Conservation (phyloP, 2,797 vertebrate species). For the Todus mexicanus region DNA sequence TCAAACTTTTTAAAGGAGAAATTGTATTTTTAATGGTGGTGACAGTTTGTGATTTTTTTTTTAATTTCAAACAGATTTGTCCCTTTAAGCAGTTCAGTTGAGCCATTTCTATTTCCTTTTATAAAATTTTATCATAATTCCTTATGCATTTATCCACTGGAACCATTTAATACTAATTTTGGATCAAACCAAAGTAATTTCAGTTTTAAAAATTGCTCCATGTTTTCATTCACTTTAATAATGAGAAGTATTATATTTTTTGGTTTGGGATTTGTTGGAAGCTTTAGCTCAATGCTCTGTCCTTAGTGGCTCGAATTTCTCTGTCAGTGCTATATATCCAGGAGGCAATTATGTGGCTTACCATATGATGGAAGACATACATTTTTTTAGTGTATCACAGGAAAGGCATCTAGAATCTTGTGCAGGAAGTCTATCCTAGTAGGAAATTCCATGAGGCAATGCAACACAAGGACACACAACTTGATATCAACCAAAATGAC, state of each 20-base stretch:
- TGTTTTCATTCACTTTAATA: neutral
- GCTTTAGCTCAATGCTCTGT: neutral
- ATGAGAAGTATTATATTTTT: neutral
- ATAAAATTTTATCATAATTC: neutral
- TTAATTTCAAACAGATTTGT: neutral
- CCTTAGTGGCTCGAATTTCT: neutral
- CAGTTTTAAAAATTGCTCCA: neutral
- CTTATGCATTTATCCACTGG: neutral
- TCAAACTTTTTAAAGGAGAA: neutral
- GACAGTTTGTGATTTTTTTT: neutral
- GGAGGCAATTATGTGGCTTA: neutral
- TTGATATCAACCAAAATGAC: neutral
- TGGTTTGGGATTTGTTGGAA: neutral
- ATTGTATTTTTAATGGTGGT: neutral
- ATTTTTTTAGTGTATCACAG: neutral
- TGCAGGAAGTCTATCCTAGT: neutral
- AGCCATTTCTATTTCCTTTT: neutral
- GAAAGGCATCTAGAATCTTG: neutral
- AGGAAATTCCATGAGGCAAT: neutral
- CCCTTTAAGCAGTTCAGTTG: neutral
- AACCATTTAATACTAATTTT: neutral
- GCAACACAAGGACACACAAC: neutral
- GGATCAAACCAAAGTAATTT: neutral
- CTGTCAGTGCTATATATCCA: neutral
- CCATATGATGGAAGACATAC: neutral